Evolutionary conservation across 2,797 vertebrate genomes (phyloP), one percentile per base, ranked within the genome.

Genomic region (Adelosebastes latens): DNA sequence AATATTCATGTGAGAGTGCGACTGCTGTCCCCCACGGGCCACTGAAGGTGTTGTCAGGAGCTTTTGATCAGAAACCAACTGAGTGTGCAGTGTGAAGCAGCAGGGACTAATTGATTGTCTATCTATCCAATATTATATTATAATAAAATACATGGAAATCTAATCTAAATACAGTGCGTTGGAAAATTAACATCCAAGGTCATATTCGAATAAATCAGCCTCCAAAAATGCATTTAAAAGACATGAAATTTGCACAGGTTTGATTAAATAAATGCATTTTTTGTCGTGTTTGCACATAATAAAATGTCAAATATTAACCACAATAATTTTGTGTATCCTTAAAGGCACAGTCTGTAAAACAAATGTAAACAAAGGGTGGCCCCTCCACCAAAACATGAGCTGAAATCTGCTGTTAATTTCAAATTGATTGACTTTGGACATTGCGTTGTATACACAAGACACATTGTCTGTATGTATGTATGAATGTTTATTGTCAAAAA

Each of bases 1-100:
- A 80, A 87, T 91, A 87, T 90, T 88, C 84, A 86, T 87, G 79
- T 60, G 63, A 55, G 80, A 62, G 58, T 58, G 79, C 31, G 72
- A 79, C 73, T 24, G 65, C 68, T 66, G 80, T 87, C 78, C 84
- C 85, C 39, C n/a, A 11, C 2, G 79, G 79, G 66, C 65, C 72
- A 68, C 74, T 61, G 63, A 60, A 88, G 82, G 77, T 74, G 77
- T 79, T 63, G 83, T 61, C 46, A 53, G 52, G 27, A 64, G 80
- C 82, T 75, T 89, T 88, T 89, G 77, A 90, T 86, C 77, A 87
- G 52, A 74, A 77, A 62, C 55, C 64, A 31, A 39, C 61, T 71
- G 73, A 79, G 62, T 60, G 20, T 77, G 77, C 73, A 68, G 53
- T 2, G 4, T 18, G 39, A 62, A 55, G 72, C 69, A 56, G 77